Evolutionary conservation across 2,797 vertebrate genomes (phyloP).

Genomic region (Tamandua tetradactyla): DNA sequence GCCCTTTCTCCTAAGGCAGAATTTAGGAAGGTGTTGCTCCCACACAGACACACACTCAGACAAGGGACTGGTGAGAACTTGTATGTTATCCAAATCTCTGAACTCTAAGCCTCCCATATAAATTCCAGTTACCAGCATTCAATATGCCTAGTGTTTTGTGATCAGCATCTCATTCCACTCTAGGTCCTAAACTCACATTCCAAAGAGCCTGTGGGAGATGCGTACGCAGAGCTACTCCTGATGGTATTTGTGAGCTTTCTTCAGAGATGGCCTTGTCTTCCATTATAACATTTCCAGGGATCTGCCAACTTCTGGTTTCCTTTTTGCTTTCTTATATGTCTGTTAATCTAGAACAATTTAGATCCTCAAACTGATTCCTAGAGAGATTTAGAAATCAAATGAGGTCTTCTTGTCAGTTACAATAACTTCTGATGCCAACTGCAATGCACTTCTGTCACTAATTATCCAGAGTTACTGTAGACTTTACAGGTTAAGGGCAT

Average conservation of each 20-base stretch:
- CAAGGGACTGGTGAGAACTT: too few species aligned
- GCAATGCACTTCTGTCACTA: too few species aligned
- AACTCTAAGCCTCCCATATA: background rate
- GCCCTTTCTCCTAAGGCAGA: background rate
- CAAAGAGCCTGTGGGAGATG: background rate
- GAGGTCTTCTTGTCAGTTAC: background rate
- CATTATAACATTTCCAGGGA: background rate
- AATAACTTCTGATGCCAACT: too few species aligned
- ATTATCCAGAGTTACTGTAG: too few species aligned
- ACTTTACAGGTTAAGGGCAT: too few species aligned
- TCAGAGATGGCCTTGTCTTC: background rate
- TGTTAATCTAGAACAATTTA: background rate
- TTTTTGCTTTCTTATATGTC: background rate
- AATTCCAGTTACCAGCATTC: background rate
- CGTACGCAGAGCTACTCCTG: background rate
- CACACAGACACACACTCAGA: background rate
- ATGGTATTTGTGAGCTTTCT: too few species aligned
- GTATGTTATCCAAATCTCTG: background rate
- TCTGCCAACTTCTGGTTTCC: background rate
- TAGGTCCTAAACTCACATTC: background rate
- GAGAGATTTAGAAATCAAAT: background rate
- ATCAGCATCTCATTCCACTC: background rate
- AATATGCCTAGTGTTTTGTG: background rate
- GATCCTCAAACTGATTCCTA: background rate
- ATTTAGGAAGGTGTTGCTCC: background rate